These are phyloP conservation scores for Caenorhabditis zanzibari DNA, from an alignment of 2,888 invertebrate genomes.

Conservation along the genomic window DNA sequence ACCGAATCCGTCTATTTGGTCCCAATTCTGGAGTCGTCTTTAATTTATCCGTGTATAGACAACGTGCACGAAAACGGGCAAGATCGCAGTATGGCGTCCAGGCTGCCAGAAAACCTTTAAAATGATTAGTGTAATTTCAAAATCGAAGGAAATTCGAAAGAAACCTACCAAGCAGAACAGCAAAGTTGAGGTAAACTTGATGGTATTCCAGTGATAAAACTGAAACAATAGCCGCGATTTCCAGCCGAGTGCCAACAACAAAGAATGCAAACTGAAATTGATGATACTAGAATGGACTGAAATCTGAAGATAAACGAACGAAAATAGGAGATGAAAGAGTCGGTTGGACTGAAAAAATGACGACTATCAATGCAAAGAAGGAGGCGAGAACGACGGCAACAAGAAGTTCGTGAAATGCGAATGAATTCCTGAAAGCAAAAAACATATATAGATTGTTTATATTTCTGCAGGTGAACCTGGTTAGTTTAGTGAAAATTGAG, in stretches of 20 bases:
- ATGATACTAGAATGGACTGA: background rate
- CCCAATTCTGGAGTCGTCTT: constrained; percentile 19
- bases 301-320: background rate
- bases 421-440: constrained; percentile 32
- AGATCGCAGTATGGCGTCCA: constrained; percentile 32
- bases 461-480: background rate
- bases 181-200: constrained; percentile 3
- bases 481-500: background rate
- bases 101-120: constrained; percentile 29
- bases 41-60: background rate
- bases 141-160: background rate
- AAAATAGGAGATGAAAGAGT: background rate
- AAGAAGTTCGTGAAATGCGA: constrained; percentile 12
- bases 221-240: constrained; percentile 16
- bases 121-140: background rate
- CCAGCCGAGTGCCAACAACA: constrained; percentile 22
- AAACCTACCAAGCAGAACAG: constrained; percentile 23
- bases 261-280: constrained; percentile 40
- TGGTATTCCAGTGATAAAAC: constrained; percentile 18
- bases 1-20: constrained; percentile 12
- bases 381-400: background rate
- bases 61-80: constrained; percentile 27
- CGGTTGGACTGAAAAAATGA: constrained; percentile 21
- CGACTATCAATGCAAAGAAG: background rate
- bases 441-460: background rate